Evolutionary conservation across 2,113 vertebrate genomes (phyloP), one percentile per base, ranked within the genome.

Genomic region (Plecotus auritus): DNA sequence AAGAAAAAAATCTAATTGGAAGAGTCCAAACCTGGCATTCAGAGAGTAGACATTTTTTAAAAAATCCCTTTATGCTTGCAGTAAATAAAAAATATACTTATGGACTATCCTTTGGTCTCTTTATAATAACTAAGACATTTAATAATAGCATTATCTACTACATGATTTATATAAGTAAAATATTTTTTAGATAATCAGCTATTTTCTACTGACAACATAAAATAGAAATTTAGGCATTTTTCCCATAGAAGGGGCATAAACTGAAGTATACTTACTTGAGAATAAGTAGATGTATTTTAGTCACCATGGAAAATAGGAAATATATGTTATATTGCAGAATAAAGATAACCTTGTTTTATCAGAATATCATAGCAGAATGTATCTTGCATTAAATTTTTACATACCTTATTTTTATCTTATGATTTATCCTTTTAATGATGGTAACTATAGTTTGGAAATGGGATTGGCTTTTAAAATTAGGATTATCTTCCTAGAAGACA

Each of bases 391-490:
- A 78, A 32, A 84, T 78, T 47, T 90, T 77, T 56, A 78, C 51
- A 84, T 54, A 47, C 37, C 42, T 88, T 72, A 66, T 93, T 87
- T 90, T 90, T 77, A 90, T 42, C 35, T 87, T 59, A 22, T 64
- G 30, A 56, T 47, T 94, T 93, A 92, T 90, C 67, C 56, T 59
- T 23, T 26, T 23, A 59, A 92, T 92, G 66, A 85, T 42, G 54
- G 32, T 92, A 88, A 90, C 76, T 90, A 69, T 64, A 77, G 42
- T 95, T 95, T 90, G 35, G 54, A 95, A 95, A 77, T 87, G 56
- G 64, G 93, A 90, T 54, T 91, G 84, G 72, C 37, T 96, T 96
- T 89, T 93, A 14, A 20, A 85, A 88, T 85, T 77, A 92, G 77
- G 72, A 88, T 0, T 87, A 85, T 88, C 64, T 93, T 97, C 47